Base-by-base conservation (phyloP, 1,140 invertebrate genomes). In the Saccostrea cuccullata region DNA sequence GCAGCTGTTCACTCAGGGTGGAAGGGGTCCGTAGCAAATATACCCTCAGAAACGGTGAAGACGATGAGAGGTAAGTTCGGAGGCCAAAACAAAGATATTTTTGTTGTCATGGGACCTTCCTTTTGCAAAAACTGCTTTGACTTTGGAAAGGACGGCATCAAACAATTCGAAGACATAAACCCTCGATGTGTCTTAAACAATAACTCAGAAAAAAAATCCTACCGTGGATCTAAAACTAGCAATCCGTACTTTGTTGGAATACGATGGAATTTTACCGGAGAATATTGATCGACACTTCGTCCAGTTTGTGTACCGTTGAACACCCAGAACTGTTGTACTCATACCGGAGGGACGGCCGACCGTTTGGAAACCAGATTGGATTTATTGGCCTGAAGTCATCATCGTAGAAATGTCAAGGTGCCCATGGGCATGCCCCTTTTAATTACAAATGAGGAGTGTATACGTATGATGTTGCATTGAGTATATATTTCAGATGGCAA, bases 281-380 rank as follows among this genome's bases (percentile, higher is more conserved):
- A 40, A 91, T 40, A 92, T 92, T 86, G 92, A 92, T n/a, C 56
- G 90, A 92, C 56, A 86, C 77, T 20, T 84, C 88, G 5, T 64
- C 58, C 30, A 87, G 88, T 26, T 70, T 86, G 58, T 92, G 92
- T 64, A 92, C 92, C 11, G 67, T 30, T 1, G 91, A 90, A 64
- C 88, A 91, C 84, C 88, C 89, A 4, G 84, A 90, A 15, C 23
- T 87, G 13, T 90, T 91, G 56, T 92, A 89, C 88, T 92, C 92
- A 23, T 90, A 90, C 73, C 64, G 89, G 83, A 86, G 92, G 40
- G 91, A 92, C 47, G 87, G 89, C 11, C 64, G 85, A 77, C 92
- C 92, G 9, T 92, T 92, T 82, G 92, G 92, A n/a, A 92, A 92
- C 73, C 92, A 92, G 82, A 85, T 92, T 85, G 92, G 92, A 8